These are phyloP conservation scores for Coptodon bakossiorum DNA, from an alignment of 2,113 vertebrate genomes.

Conservation along the genomic window DNA sequence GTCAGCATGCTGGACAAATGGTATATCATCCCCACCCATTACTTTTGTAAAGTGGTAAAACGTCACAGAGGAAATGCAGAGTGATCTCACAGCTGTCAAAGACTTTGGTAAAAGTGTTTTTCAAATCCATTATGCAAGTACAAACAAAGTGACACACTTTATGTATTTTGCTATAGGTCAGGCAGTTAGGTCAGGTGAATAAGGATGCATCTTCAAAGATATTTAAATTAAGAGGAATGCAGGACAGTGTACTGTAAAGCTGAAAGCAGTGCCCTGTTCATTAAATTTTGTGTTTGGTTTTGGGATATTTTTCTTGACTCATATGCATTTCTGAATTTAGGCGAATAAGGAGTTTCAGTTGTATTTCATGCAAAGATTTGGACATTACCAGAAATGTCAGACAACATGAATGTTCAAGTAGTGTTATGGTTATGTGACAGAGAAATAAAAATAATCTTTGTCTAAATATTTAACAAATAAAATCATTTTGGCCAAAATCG, in stretches of 20 bases:
- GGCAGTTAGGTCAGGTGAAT: background rate
- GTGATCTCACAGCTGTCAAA: background rate
- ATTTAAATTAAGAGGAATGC: background rate
- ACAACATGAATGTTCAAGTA: background rate
- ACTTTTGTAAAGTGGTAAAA: background rate
- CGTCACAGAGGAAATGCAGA: background rate
- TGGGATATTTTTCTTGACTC: background rate
- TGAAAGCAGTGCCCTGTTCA: background rate
- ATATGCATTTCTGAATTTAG: background rate
- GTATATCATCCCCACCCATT: background rate
- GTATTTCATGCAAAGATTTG: background rate
- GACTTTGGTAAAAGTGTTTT: background rate
- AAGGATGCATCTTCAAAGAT: background rate
- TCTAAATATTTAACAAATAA: background rate
- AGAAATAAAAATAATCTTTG: background rate
- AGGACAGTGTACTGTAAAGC: background rate
- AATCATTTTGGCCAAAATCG: background rate
- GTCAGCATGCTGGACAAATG: background rate
- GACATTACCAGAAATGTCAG: background rate
- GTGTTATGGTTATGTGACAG: background rate
- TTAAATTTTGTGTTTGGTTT: background rate
- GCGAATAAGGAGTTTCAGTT: background rate
- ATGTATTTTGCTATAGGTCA: background rate
- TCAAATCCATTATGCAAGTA: background rate
- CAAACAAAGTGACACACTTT: background rate